Evolutionary conservation across 2,113 vertebrate species (phyloP).

Genomic region (Helogale parvula): DNA sequence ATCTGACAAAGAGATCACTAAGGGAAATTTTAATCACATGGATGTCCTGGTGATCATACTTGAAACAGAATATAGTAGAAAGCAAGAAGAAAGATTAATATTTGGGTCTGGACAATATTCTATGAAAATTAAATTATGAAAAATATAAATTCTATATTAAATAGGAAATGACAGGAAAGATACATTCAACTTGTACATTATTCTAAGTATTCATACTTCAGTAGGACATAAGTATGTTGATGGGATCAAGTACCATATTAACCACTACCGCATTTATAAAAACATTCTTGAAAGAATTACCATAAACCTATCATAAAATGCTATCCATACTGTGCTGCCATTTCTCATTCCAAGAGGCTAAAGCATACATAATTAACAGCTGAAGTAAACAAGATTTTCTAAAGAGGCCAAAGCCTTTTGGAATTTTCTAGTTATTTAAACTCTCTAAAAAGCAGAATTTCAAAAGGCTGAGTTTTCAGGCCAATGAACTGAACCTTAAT

Average conservation of each 20-base stretch:
- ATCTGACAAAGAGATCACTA: neutral
- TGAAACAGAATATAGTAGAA: neutral
- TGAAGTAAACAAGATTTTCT: neutral
- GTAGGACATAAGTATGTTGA: neutral
- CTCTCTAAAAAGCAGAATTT: constrained; percentile 8
- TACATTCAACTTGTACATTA: neutral
- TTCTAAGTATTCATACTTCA: neutral
- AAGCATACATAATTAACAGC: neutral
- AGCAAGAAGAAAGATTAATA: neutral
- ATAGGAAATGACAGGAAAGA: constrained; percentile 10
- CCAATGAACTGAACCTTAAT: neutral
- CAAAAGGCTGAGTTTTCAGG: constrained; percentile 13
- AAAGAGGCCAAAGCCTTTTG: constrained; percentile 16
- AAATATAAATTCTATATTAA: neutral
- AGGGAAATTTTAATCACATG: neutral
- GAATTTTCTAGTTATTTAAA: constrained; percentile 38
- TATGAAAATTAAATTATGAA: neutral
- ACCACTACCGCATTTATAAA: neutral
- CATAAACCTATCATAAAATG: neutral
- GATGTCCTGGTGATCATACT: neutral
- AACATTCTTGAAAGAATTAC: neutral
- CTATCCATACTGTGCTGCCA: neutral
- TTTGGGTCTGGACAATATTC: neutral
- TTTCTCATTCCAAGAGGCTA: neutral
- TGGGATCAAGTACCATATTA: neutral